Evolutionary conservation across 2,113 vertebrate species (phyloP).

Genomic region (Regulus satrapa): DNA sequence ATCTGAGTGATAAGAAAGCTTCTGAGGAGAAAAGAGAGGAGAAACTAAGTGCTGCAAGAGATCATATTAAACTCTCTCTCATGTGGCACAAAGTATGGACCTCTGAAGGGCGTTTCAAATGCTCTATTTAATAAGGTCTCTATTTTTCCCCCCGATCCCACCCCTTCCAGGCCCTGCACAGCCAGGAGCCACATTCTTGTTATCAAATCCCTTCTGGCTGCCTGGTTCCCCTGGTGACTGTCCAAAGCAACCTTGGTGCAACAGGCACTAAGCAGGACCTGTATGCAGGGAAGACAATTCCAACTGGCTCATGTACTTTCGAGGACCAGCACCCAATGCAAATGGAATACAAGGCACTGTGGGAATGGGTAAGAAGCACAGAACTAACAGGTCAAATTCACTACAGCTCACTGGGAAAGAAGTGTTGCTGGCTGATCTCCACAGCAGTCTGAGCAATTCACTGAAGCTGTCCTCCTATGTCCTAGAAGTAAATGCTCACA

Average conservation of each 20-base stretch:
- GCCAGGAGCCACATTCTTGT: background rate
- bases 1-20: slow-evolving; percentile 95
- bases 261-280: background rate
- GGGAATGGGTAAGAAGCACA: background rate
- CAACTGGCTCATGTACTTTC: background rate
- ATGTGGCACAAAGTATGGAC: background rate
- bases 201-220: background rate
- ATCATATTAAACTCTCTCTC: background rate
- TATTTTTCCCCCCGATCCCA: background rate
- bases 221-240: background rate
- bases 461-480: background rate
- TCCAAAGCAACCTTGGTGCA: background rate
- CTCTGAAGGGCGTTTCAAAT: background rate
- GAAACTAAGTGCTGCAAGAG: slow-evolving; percentile 23
- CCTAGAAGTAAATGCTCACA: background rate
- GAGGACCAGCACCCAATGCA: background rate
- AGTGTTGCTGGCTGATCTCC: background rate
- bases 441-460: background rate
- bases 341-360: background rate
- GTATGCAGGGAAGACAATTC: background rate
- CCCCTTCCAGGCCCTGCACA: background rate
- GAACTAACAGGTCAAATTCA: background rate
- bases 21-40: slow-evolving; percentile 80
- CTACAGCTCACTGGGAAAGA: background rate
- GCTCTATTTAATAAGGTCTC: background rate